Evolutionary conservation across 2,888 invertebrate genomes (phyloP), one percentile per base, ranked within the genome.

Genomic region (Heliothis peltigera): DNA sequence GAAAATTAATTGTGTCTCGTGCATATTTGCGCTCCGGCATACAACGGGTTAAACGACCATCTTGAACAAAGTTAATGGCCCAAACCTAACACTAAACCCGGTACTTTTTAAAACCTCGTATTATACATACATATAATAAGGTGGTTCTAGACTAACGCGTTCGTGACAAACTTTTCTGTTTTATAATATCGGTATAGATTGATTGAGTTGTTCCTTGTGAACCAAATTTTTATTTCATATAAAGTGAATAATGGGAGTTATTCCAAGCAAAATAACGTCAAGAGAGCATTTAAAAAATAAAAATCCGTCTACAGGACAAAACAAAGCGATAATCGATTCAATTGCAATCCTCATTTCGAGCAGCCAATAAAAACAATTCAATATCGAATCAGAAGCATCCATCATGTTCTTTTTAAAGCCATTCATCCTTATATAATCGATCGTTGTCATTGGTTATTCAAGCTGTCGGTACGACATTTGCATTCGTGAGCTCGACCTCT

Each of bases 391-490:
- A 46, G 51, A 70, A 72, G 65, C 70, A 69, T 78, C 69, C 69
- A 49, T 80, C 80, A 68, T 70, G 79, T 60, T 69, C 70, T 72
- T 78, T 77, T 79, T 74, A 69, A 80, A 77, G 55, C 43, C 71
- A 74, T 76, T 76, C 76, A 67, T 72, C 47, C 64, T 67, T 46
- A 12, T 48, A 80, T 77, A 71, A 82, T 79, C 80, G 72, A 80
- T 70, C 60, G 64, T 63, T 53, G 74, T 60, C 75, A 82, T 75
- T 79, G 82, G 69, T 81, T 80, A 82, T 82, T 81, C 82, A 64
- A 64, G 5, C 67, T 52, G 67, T 55, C 35, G 49, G 48, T 12
- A 51, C 55, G 67, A 81, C 70, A 81, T 82, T 82, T 81, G 81
- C 83, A 80, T 81, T 67, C 63, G 60, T 62, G 63, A 28, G 60